Evolutionary conservation across 2,888 invertebrate genomes (phyloP).

Genomic region (Volucella zonaria): DNA sequence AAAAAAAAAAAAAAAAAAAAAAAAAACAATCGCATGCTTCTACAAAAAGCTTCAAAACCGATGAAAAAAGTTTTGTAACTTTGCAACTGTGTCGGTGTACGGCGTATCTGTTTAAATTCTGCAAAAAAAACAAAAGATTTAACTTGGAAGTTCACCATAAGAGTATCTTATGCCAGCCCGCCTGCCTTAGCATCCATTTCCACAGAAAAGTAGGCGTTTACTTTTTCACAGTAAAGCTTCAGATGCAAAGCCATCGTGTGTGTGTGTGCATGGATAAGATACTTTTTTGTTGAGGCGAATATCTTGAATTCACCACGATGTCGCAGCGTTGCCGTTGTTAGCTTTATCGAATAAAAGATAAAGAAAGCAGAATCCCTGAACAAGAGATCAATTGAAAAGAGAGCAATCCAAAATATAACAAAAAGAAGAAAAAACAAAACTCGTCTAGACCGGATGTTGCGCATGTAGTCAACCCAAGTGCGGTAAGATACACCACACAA

Average conservation of each 20-base stretch:
- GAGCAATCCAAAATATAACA: conserved; percentile 21
- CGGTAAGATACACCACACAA: not conserved
- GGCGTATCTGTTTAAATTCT: not conserved
- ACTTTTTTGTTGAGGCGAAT: conserved; percentile 8
- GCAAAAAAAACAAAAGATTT: not conserved
- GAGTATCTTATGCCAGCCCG: conserved; percentile 20
- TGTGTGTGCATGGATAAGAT: not conserved
- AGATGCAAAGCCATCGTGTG: conserved; percentile 16
- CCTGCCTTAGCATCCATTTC: conserved; percentile 7
- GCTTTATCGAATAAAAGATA: conserved; percentile 36
- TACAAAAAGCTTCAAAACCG: conserved; percentile 42
- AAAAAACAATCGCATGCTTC: conserved; percentile 15
- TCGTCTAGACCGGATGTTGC: conserved; percentile 73
- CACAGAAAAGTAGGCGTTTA: conserved; percentile 57
- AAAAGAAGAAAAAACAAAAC: conserved; percentile 25
- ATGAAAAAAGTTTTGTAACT: not conserved
- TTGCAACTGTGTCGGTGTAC: not conserved
- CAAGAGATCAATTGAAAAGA: too few relatives aligned
- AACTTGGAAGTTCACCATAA: conserved; percentile 24
- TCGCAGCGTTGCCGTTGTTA: conserved; percentile 9
- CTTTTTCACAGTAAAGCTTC: conserved; percentile 17
- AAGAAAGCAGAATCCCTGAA: conserved; percentile 39
- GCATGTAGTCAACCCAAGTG: conserved; percentile 43
- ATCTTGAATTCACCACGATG: conserved; percentile 69
- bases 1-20: conserved; percentile 3